Percentiles rank a stretch among this genome's conserved stretches.
Evolutionary conservation across 2,888 invertebrate genomes (phyloP).

Genomic region (Allophyes oxyacanthae): DNA sequence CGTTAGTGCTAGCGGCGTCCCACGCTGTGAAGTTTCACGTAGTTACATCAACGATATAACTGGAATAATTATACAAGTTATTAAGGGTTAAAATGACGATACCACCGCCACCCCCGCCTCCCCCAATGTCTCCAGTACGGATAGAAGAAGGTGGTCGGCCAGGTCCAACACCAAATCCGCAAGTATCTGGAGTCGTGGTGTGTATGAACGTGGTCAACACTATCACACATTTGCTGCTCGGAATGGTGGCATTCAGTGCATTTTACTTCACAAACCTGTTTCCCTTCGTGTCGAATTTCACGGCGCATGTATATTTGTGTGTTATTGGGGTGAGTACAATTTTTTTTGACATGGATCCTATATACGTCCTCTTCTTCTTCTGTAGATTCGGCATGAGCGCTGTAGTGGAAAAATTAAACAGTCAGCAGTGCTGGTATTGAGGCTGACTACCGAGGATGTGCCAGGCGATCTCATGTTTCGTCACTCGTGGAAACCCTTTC

Average conservation of each 20-base stretch:
- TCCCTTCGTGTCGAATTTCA: constrained; percentile 7
- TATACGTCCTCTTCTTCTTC: too few relatives aligned
- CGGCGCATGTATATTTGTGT: constrained; percentile 71
- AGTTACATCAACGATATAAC: neutral
- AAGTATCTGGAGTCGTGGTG: constrained; percentile 40
- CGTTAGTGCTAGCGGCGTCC: constrained; percentile 12
- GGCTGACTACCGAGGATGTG: too few relatives aligned
- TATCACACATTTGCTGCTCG: constrained; percentile 64
- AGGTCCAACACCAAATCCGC: constrained; percentile 16
- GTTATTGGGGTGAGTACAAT: constrained; percentile 72
- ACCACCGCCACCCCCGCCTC: constrained; percentile 51
- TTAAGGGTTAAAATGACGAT: constrained; percentile 33
- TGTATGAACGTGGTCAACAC: constrained; percentile 60
- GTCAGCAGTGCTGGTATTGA: too few relatives aligned
- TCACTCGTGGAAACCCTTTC: too few relatives aligned
- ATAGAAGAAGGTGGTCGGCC: constrained; percentile 41
- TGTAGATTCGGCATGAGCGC: too few relatives aligned
- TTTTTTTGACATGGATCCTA: neutral
- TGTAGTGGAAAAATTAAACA: too few relatives aligned
- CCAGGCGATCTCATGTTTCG: too few relatives aligned
- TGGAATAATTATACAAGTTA: constrained; percentile 2
- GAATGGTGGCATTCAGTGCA: constrained; percentile 61
- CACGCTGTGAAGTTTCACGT: constrained; percentile 1
- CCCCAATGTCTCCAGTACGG: constrained; percentile 23
- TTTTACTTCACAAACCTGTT: constrained; percentile 47